Percentiles rank a stretch among this genome's conserved stretches.
Evolutionary conservation across 2,113 vertebrate genomes (phyloP).

Genomic region (Eulemur macaco): DNA sequence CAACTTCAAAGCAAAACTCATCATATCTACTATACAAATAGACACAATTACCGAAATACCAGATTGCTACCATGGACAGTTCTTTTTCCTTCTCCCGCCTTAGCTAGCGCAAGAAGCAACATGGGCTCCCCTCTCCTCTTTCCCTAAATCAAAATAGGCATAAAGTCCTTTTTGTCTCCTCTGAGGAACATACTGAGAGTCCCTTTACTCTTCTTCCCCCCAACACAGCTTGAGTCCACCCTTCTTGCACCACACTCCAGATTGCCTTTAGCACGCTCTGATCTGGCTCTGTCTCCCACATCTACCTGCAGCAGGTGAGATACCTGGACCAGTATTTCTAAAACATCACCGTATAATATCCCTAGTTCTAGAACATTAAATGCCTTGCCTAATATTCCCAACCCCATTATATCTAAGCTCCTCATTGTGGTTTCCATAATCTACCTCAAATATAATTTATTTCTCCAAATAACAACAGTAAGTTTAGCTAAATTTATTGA

Average conservation of each 20-base stretch:
- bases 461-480: background rate
- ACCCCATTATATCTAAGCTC: background rate
- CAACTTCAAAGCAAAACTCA: background rate
- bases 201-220: background rate
- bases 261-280: too few relatives aligned
- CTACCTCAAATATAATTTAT: background rate
- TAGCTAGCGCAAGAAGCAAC: background rate
- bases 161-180: background rate
- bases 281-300: background rate
- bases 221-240: too few relatives aligned
- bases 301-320: background rate
- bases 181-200: background rate
- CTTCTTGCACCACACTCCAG: background rate
- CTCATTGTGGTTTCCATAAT: background rate
- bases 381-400: background rate
- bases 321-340: background rate
- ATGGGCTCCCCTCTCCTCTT: background rate
- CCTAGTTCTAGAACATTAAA: background rate
- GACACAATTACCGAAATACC: background rate
- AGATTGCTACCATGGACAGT: background rate
- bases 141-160: background rate
- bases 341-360: background rate
- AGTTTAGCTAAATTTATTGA: background rate
- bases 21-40: background rate
- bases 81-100: background rate